Conservation (phyloP, 2,797 vertebrate species). For the Echeneis naucrates region DNA sequence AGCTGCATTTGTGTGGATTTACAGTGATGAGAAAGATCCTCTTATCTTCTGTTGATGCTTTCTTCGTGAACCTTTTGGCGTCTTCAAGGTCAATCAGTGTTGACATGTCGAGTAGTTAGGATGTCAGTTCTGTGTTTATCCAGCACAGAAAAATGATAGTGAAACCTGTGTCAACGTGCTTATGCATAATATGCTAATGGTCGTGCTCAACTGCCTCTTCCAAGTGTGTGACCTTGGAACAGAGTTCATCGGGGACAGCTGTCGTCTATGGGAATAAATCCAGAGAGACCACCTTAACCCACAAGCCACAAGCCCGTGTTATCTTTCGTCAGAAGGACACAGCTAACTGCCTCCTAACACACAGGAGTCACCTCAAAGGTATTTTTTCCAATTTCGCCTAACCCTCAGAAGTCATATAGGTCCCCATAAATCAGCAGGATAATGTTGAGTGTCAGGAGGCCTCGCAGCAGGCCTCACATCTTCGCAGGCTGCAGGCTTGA, state of each 20-base stretch:
- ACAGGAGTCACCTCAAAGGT: constrained; percentile 53
- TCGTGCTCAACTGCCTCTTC: constrained; percentile 47
- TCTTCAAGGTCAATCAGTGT: constrained; percentile 34
- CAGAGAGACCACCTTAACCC: constrained; percentile 39
- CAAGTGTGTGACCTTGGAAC: constrained; percentile 55
- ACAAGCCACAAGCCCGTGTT: constrained; percentile 30
- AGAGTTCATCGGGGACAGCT: constrained; percentile 48
- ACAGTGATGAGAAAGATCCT: neutral
- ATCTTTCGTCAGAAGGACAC: constrained; percentile 48
- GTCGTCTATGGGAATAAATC: constrained; percentile 51
- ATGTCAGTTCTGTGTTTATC: neutral
- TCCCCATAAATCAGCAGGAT: constrained; percentile 65
- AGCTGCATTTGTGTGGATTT: constrained; percentile 15
- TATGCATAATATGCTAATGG: constrained; percentile 59
- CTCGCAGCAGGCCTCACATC: constrained; percentile 55
- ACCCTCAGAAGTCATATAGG: constrained; percentile 40
- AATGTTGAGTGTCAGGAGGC: constrained; percentile 56
- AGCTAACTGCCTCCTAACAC: constrained; percentile 39
- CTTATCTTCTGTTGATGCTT: constrained; percentile 28
- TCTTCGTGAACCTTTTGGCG: constrained; percentile 28
- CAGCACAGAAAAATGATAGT: constrained; percentile 23
- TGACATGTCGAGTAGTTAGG: neutral
- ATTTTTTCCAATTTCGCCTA: constrained; percentile 67
- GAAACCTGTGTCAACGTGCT: constrained; percentile 45
- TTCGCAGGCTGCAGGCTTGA: constrained; percentile 48